Evolutionary conservation across 1,140 invertebrate genomes (phyloP).

Genomic region (Pogonognathellus flavescens): DNA sequence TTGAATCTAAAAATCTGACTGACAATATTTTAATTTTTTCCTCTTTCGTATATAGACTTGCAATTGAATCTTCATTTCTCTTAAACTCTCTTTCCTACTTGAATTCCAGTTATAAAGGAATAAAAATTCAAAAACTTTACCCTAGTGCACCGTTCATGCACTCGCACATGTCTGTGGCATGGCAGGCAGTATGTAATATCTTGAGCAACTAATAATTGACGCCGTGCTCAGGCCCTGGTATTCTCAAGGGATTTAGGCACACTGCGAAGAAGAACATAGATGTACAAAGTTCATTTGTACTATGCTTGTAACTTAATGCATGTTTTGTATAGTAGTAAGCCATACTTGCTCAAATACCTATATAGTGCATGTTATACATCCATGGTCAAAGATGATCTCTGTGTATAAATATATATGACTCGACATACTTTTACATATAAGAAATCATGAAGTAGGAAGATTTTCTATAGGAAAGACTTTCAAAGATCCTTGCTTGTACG

Average conservation of each 20-base stretch:
- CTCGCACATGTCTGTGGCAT: not conserved
- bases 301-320: not conserved
- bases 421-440: not conserved
- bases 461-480: too few species aligned
- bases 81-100: too few species aligned
- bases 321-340: not conserved
- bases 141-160: not conserved
- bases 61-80: not conserved
- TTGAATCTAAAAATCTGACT: too few species aligned
- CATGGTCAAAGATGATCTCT: not conserved
- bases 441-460: too few species aligned
- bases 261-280: not conserved
- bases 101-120: not conserved
- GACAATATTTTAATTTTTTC: not conserved
- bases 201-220: constrained; percentile 27
- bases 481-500: too few species aligned
- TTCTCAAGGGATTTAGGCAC: constrained; percentile 13
- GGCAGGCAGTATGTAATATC: constrained; percentile 11
- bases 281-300: constrained; percentile 39
- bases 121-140: constrained; percentile 2
- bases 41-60: not conserved
- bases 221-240: not conserved
- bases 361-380: too few species aligned
- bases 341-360: not conserved
- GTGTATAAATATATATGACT: not conserved